Base-by-base conservation (phyloP, 2,888 invertebrate genomes). In the Drosophila maculinotata region DNA sequence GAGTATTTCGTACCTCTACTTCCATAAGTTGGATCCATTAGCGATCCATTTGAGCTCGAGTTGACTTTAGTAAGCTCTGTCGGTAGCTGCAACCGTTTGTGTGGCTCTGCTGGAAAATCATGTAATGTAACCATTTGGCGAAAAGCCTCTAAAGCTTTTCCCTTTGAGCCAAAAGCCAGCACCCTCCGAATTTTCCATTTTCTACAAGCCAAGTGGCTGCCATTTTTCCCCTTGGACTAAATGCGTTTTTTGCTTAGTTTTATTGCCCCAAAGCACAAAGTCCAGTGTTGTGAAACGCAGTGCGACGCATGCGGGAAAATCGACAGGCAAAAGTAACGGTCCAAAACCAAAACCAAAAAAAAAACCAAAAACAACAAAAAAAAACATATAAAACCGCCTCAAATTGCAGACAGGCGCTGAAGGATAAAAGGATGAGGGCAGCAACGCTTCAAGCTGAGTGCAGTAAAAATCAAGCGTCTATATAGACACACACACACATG, bases 161-260 rank as follows among this genome's bases (percentile, higher is more conserved):
- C 44, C 63, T 63, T 63, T 63, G 62, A 63, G 63, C 39, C 52
- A 20, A 26, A 14, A 41, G 26, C 12, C 5, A 12, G 20, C 20
- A 20, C 20, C 20, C 20, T 20, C 20, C 20, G 20, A 20, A 20
- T 20, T 3, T 20, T 20, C 20, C 20, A 20, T 20, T 20, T 20
- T 2, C 20, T n/a, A n/a, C n/a, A n/a, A n/a, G n/a, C n/a, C n/a
- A n/a, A n/a, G n/a, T n/a, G n/a, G n/a, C n/a, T n/a, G n/a, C 20
- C 20, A 20, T 20, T 20, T 20, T 20, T 23, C 39, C 76, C 72
- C 65, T 76, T 72, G 66, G 69, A 76, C 63, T 76, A 80, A 87
- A 87, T 82, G 87, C 87, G 75, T 84, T 82, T 82, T 82, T 82
- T 87, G 76, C 79, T 87, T 84, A 81, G 87, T 82, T 81, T 87